Conservation (phyloP, 2,888 invertebrate species). For the Coelopa pilipes region DNA sequence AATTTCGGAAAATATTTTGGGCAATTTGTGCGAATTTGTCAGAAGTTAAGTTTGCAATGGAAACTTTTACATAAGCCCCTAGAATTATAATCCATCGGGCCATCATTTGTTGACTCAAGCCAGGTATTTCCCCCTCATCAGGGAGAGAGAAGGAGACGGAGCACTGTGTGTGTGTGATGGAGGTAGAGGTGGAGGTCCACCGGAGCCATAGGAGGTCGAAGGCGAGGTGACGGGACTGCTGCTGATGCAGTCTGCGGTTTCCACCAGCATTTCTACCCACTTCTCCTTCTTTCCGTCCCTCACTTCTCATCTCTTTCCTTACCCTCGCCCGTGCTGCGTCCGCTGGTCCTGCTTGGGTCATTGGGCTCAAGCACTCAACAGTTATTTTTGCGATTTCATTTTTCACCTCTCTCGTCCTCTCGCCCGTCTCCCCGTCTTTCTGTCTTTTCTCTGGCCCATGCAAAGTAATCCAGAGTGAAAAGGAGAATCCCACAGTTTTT, state of each 20-base stretch:
- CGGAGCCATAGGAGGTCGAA: neutral
- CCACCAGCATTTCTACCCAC: neutral
- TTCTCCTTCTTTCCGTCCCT: neutral
- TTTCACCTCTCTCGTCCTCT: neutral
- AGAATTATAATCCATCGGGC: neutral
- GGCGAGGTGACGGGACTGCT: too few relatives aligned
- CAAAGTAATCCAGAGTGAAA: neutral
- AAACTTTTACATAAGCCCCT: neutral
- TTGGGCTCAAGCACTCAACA: slow-evolving; percentile 16
- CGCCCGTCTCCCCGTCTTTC: neutral
- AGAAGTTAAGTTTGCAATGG: slow-evolving; percentile 4
- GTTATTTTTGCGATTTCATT: neutral
- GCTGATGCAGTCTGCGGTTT: neutral
- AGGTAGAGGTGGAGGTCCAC: neutral
- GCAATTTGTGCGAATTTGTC: slow-evolving; percentile 17
- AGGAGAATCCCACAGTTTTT: neutral
- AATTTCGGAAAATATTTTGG: neutral
- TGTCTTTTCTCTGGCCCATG: neutral
- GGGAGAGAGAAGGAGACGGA: neutral
- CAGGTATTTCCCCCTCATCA: neutral
- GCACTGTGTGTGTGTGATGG: neutral
- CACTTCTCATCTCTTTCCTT: neutral
- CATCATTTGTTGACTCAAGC: neutral
- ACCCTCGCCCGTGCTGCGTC: neutral
- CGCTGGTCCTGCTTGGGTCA: too few relatives aligned